Base-by-base conservation (phyloP, 2,888 invertebrate species). In the Acleris holmiana region DNA sequence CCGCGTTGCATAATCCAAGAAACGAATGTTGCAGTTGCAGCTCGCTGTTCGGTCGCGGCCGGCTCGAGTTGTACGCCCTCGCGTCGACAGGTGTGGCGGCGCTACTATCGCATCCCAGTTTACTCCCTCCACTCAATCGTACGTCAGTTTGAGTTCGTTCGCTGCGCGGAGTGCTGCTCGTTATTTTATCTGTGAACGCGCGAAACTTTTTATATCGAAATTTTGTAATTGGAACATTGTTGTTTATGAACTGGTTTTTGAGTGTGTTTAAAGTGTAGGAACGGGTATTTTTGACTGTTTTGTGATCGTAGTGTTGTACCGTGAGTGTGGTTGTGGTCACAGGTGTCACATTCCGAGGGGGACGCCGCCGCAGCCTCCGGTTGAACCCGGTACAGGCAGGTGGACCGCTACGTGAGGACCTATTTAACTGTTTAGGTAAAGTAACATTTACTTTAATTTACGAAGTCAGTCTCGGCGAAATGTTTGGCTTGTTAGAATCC, bases 281-380 rank as follows among this genome's bases (percentile, higher is more conserved):
- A 75, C 74, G 70, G 61, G 58, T 25, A 40, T 55, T 50, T 49
- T 19, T 44, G 35, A 60, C 55, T 46, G 54, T 54, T 65, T 19
- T 67, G 67, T 69, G 70, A 65, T 66, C 63, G 67, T 63, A 72
- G 74, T 73, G 71, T 76, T 80, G 82, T 80, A 82, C 82, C 78
- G 87, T 89, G 88, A 78, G 76, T 80, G 85, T 86, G 78, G 61
- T 74, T 75, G 78, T 89, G 87, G 80, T 84, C 84, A 82, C 84
- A 90, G 90, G 91, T 91, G 90, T 88, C 80, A 82, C 89, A 91
- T 91, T 90, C 91, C 89, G 77, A 76, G 73, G 77, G 80, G 84
- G 84, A 87, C 88, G 86, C 84, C 83, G 84, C 79, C 84, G 77
- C 86, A 89, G 88, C 84, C 86, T 89, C 87, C 82, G 82, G 47